Percentiles rank a stretch among this genome's conserved stretches.
Evolutionary conservation across 2,113 vertebrate species (phyloP).

Genomic region (Sarotherodon lohbergeri): DNA sequence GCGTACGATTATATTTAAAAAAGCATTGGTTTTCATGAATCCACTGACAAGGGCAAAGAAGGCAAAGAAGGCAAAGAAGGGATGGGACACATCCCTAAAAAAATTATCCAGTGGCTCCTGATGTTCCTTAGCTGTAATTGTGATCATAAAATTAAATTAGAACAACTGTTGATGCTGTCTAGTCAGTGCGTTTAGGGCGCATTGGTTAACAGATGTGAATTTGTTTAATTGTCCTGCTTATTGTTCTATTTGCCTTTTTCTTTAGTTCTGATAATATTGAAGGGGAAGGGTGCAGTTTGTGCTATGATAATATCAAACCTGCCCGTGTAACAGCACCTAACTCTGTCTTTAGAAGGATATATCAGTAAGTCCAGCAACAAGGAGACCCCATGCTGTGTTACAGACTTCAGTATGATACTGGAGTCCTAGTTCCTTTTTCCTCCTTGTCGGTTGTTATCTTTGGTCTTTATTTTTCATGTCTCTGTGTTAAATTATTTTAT

Average conservation of each 20-base stretch:
- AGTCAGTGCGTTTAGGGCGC: neutral
- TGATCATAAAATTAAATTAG: neutral
- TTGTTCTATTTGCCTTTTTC: neutral
- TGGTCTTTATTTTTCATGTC: neutral
- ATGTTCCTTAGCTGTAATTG: neutral
- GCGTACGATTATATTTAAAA: neutral
- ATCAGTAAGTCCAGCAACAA: neutral
- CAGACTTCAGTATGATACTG: neutral
- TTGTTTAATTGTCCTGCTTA: neutral
- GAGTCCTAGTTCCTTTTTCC: neutral
- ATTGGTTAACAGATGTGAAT: neutral
- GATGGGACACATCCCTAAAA: neutral
- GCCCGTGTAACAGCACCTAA: neutral
- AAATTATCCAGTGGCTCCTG: neutral
- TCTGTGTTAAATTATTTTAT: neutral
- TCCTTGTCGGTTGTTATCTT: neutral
- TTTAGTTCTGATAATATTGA: neutral
- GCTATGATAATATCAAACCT: neutral
- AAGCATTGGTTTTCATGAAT: neutral
- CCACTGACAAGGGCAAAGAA: neutral
- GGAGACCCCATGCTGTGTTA: neutral
- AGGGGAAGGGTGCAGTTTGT: neutral
- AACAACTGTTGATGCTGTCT: neutral
- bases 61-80: neutral
- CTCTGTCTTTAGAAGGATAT: neutral